Conservation (phyloP, 2,888 invertebrate species). For the Eumacrocentrus americanus region DNA sequence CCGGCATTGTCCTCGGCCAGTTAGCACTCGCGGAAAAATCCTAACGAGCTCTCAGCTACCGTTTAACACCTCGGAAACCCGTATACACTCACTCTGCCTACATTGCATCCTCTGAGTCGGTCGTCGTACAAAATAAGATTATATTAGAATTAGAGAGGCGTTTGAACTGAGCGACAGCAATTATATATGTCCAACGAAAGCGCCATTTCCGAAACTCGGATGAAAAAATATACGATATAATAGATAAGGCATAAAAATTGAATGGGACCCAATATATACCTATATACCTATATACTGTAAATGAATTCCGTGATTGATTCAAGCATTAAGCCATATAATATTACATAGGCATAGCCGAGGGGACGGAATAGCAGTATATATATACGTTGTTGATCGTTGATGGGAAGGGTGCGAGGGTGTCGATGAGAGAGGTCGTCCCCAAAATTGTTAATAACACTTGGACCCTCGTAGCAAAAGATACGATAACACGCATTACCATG, state of each 20-base stretch:
- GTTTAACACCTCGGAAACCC: conserved; percentile 39
- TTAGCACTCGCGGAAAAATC: conserved; percentile 61
- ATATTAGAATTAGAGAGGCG: neutral
- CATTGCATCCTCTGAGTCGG: neutral
- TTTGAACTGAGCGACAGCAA: neutral
- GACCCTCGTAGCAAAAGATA: conserved; percentile 43
- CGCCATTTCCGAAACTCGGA: too few relatives aligned
- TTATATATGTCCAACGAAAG: too few relatives aligned
- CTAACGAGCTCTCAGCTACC: conserved; percentile 56
- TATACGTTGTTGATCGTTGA: neutral
- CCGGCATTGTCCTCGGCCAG: conserved; percentile 52
- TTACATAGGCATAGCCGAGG: neutral
- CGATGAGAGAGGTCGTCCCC: conserved; percentile 31
- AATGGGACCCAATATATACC: too few relatives aligned
- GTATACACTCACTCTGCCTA: neutral
- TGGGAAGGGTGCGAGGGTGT: conserved; percentile 11
- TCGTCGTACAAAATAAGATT: neutral
- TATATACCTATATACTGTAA: neutral
- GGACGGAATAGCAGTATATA: neutral
- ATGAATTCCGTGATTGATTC: neutral
- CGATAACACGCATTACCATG: conserved; percentile 58
- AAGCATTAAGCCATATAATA: too few relatives aligned
- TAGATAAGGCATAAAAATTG: neutral
- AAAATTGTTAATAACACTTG: conserved; percentile 59
- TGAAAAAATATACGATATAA: too few relatives aligned